Conservation (phyloP, 2,888 invertebrate genomes). For the Microlaimidae sp. region DNA sequence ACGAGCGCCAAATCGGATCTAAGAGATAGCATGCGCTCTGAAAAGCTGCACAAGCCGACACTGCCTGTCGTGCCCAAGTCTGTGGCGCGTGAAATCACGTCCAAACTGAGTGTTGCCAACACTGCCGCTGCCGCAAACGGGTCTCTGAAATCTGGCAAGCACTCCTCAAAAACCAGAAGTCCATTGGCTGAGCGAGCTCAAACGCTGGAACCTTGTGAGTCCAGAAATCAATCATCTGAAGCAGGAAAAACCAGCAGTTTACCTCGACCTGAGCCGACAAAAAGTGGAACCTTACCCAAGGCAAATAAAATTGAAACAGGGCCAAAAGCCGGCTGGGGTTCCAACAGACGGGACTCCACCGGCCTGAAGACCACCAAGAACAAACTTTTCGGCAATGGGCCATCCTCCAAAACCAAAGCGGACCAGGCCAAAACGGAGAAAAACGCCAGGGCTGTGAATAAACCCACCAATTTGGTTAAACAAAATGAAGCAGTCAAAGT, state of each 20-base stretch:
- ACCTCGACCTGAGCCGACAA: background rate
- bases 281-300: no score
- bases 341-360: background rate
- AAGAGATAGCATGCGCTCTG: background rate
- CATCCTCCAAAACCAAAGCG: background rate
- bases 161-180: no score
- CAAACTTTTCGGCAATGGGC: no score
- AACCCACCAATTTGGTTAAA: no score
- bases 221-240: no score
- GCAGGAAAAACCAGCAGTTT: background rate
- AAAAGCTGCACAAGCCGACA: slow-evolving; percentile 5
- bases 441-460: no score
- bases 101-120: slow-evolving; percentile 8
- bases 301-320: no score
- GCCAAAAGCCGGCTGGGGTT: background rate
- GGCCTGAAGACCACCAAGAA: background rate
- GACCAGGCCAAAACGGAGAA: no score
- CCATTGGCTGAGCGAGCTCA: background rate
- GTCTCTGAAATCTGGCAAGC: no score
- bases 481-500: no score
- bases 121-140: background rate
- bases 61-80: slow-evolving; percentile 13
- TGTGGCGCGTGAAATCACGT: slow-evolving; percentile 16
- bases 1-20: background rate
- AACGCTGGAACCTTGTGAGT: no score